Evolutionary conservation across 1,140 invertebrate species (phyloP), one percentile per base, ranked within the genome.

Genomic region (Papilio xuthus): DNA sequence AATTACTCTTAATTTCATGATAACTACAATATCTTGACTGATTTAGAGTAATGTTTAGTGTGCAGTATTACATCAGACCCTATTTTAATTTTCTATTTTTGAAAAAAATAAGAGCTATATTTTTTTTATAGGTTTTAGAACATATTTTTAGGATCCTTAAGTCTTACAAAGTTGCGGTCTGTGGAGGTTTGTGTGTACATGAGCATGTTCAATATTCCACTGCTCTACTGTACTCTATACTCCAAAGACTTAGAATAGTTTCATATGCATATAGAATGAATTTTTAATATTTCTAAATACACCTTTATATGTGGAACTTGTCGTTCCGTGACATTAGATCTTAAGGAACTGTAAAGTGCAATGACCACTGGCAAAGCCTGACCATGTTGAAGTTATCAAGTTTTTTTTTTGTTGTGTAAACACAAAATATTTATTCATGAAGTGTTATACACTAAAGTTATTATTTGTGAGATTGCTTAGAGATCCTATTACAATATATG

Each of bases 11-110:
- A 85, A 86, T 89, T 88, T 88, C 80, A 85, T 84, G 89, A 80
- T 88, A 87, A 88, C 60, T 28, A 67, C 83, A 87, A 87, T 84
- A 80, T 84, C 85, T 91, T 89, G 91, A 93, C 90, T 93, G 92
- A 92, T 92, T 91, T 91, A 92, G 90, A 88, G 81, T 90, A 89
- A 89, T 85, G 82, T 85, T 84, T 86, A 87, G 89, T 88, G 85
- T 91, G 88, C 91, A 94, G 90, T 94, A 93, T 94, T 93, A 94
- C 88, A 90, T 84, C 82, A 79, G 80, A 89, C 84, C 86, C 88
- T 90, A 90, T 89, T 91, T 90, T 90, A 89, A 92, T 92, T 92
- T 92, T 92, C 86, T 92, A 91, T 90, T 41, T 89, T 86, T 89
- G 83, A 75, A 86, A 84, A 84, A 81, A 89, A 77, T 91, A 87